Base-by-base conservation (phyloP, 2,888 invertebrate species). In the Drosophila mimetica region DNA sequence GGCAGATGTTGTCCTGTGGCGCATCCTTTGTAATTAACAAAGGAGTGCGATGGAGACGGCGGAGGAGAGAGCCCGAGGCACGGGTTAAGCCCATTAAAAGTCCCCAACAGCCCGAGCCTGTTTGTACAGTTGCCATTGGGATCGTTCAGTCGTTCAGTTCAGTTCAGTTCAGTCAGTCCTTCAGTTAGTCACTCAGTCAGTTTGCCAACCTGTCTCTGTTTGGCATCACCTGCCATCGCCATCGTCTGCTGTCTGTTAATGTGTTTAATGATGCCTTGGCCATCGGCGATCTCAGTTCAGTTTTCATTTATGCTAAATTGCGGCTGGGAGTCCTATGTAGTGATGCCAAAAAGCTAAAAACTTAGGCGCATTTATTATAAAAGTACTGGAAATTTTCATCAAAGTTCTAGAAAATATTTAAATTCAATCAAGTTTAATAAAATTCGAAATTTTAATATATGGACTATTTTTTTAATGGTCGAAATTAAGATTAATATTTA, bases 191-290 rank as follows among this genome's bases (percentile, higher is more conserved):
- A 13, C 13, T 22, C 22, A 13, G 70, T 72, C 75, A 71, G 57
- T 50, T 66, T 73, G 59, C 65, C 77, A 79, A 72, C 79, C 79
- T 79, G 78, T 70, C 75, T 50, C 57, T 47, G 63, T 64, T 77
- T 76, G 74, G 80, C 86, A 86, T 83, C 82, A 83, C 82, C 82
- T 83, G 58, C 74, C 65, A 46, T 46, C 46, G 30, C 30, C 30
- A 30, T 30, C 46, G 46, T 30, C 46, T 16, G 28, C 16, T 16
- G 86, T 69, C 75, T 84, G 84, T 84, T 86, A 83, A 83, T 86
- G 82, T 84, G 85, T 84, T 84, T 83, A 86, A 83, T 83, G 85
- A 83, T 83, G 75, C 87, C 87, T 75, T 78, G 70, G 74, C 86
- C 80, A 77, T 72, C 71, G 75, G 76, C 80, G 79, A 28, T 30